These are phyloP conservation scores for Carapus acus DNA, from an alignment of 2,797 vertebrate genomes.

Conservation along the genomic window DNA sequence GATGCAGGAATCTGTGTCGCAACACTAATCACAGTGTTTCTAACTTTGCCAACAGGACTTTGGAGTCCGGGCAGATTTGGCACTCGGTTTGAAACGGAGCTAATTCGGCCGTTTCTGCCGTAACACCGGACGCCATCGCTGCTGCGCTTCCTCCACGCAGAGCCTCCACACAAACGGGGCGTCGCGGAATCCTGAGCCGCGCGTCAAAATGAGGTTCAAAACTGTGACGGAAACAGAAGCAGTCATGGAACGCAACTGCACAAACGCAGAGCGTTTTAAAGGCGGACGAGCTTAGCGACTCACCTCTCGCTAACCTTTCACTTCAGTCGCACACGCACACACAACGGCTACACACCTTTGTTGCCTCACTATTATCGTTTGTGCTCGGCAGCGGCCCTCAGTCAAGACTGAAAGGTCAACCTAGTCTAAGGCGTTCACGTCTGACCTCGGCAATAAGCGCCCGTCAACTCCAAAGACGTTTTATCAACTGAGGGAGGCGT, in stretches of 20 bases:
- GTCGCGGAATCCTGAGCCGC: too few relatives aligned
- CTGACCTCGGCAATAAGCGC: background rate
- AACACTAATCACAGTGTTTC: conserved; percentile 18
- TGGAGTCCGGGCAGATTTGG: background rate
- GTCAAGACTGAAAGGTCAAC: background rate
- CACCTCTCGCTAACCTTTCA: too few relatives aligned
- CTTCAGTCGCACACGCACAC: too few relatives aligned
- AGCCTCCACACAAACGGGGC: too few relatives aligned
- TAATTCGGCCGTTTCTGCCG: background rate
- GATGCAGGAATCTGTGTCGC: background rate
- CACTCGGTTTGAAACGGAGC: conserved; percentile 1
- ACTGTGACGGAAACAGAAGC: too few relatives aligned
- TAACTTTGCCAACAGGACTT: conserved; percentile 9
- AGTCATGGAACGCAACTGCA: too few relatives aligned
- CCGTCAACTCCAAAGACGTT: conserved; percentile 3
- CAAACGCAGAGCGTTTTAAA: too few relatives aligned
- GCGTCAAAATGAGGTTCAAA: too few relatives aligned
- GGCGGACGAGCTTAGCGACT: too few relatives aligned
- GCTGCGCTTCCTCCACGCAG: too few relatives aligned
- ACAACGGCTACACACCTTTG: conserved; percentile 4
- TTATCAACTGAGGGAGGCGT: conserved; percentile 9
- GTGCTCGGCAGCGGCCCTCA: conserved; percentile 3
- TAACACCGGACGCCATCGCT: background rate
- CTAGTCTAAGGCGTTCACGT: conserved; percentile 11
- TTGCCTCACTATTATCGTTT: conserved; percentile 18